Percentiles rank a stretch among this genome's conserved stretches.
phyloP scores from a whole-genome alignment of 2,888 invertebrate species.

The Piscicola geometra region DNA sequence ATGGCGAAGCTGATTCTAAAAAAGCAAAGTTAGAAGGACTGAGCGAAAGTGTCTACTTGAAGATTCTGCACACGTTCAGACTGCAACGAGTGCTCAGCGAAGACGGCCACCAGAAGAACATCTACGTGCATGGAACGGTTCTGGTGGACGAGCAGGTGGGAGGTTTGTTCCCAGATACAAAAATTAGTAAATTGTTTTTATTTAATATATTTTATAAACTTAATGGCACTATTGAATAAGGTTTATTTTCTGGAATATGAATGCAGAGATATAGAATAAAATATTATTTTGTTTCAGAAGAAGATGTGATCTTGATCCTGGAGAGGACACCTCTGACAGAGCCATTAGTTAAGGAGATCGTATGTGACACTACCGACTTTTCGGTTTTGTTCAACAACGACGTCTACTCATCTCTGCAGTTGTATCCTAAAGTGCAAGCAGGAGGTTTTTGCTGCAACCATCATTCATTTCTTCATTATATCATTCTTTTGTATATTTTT shows the following conservation, averaged over 20 bases:
- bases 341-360: slow-evolving; percentile 42
- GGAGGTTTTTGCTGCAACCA: slow-evolving; percentile 46
- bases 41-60: neutral
- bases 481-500: too few species aligned
- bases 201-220: neutral
- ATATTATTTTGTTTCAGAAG: slow-evolving; percentile 25
- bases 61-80: slow-evolving; percentile 29
- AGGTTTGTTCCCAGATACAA: neutral
- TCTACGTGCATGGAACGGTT: slow-evolving; percentile 34
- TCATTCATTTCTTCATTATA: too few species aligned
- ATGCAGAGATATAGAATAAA: too few species aligned
- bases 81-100: slow-evolving; percentile 31
- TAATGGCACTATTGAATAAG: neutral
- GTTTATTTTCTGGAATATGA: too few species aligned
- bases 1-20: neutral
- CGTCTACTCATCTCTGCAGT: slow-evolving; percentile 51
- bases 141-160: neutral
- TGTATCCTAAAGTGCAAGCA: slow-evolving; percentile 44
- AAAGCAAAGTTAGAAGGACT: neutral
- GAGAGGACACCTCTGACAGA: slow-evolving; percentile 52
- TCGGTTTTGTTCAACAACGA: slow-evolving; percentile 51
- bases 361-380: slow-evolving; percentile 44
- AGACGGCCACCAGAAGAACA: slow-evolving; percentile 37
- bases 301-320: slow-evolving; percentile 51
- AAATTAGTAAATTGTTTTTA: neutral